phyloP scores from a whole-genome alignment of 1,140 invertebrate species.

The Brachionus manjavacas region DNA sequence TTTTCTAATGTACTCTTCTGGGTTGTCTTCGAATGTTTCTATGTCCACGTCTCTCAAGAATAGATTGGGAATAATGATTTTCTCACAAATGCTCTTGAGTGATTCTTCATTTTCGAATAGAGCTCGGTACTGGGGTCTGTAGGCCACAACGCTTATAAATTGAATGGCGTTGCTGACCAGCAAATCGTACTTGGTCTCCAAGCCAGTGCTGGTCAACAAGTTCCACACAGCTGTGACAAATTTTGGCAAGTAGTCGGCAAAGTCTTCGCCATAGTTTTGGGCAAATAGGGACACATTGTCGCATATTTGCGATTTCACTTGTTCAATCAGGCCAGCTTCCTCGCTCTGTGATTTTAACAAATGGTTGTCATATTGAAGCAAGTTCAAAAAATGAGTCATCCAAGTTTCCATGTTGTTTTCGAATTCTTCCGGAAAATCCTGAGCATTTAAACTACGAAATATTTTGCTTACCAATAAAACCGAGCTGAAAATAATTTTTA shows the following conservation, averaged over 20 bases:
- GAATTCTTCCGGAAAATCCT: conserved; percentile 96
- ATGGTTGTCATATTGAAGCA: conserved; percentile 66
- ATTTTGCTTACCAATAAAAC: conserved; percentile 86
- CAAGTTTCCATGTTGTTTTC: conserved; percentile 91
- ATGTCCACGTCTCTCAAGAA: conserved; percentile 88
- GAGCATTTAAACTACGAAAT: conserved; percentile 90
- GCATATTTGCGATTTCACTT: conserved; percentile 87
- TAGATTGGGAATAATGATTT: conserved; percentile 96
- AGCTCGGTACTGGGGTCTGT: conserved; percentile 75
- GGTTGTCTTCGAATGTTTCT: conserved; percentile 93
- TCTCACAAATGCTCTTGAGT: conserved; percentile 86
- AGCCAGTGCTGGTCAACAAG: conserved; percentile 74
- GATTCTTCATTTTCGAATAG: conserved; percentile 77
- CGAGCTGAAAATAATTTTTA: conserved; percentile 83
- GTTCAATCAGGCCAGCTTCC: conserved; percentile 80
- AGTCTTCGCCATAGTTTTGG: conserved; percentile 95
- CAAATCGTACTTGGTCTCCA: conserved; percentile 84
- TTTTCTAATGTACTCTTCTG: conserved; percentile 90
- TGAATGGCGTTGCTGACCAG: conserved; percentile 89
- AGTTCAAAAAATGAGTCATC: conserved; percentile 81
- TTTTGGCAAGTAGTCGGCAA: conserved; percentile 73
- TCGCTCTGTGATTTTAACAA: conserved; percentile 68
- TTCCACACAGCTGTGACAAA: conserved; percentile 92
- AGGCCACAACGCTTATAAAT: conserved; percentile 87
- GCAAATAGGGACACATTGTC: conserved; percentile 90